Evolutionary conservation across 2,113 vertebrate species (phyloP).

Genomic region (Anseranas semipalmata): DNA sequence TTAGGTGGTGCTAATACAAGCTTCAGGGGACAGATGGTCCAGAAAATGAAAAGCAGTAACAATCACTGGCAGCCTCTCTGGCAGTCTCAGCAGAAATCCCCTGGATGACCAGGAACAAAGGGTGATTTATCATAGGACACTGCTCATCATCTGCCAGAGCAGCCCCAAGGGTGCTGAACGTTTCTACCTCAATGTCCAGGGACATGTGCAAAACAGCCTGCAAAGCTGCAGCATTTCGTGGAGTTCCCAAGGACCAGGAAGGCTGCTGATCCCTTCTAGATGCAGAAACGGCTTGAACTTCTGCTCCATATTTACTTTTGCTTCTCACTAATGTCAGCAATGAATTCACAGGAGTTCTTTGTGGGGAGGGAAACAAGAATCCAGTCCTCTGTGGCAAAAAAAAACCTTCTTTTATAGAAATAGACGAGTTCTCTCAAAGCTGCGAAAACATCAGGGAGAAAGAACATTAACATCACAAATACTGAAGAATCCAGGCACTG

Average conservation of each 20-base stretch:
- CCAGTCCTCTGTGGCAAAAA: neutral
- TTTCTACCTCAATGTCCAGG: neutral
- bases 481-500: neutral
- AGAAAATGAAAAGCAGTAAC: neutral
- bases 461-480: neutral
- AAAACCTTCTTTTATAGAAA: neutral
- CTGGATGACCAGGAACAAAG: neutral
- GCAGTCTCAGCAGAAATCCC: neutral
- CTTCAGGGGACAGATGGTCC: neutral
- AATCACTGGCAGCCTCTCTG: neutral
- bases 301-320: neutral
- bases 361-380: neutral
- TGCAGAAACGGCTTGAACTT: neutral
- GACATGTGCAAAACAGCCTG: neutral
- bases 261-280: neutral
- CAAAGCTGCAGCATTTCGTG: neutral
- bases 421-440: neutral
- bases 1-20: neutral
- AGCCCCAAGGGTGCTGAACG: rapidly evolving
- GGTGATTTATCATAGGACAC: neutral
- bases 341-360: neutral
- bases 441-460: neutral
- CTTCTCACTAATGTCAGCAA: neutral
- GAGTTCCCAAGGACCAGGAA: neutral
- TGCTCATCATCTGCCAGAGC: rapidly evolving